phyloP scores from a whole-genome alignment of 1,140 invertebrate species.

The Caenorhabditis brenneri region DNA sequence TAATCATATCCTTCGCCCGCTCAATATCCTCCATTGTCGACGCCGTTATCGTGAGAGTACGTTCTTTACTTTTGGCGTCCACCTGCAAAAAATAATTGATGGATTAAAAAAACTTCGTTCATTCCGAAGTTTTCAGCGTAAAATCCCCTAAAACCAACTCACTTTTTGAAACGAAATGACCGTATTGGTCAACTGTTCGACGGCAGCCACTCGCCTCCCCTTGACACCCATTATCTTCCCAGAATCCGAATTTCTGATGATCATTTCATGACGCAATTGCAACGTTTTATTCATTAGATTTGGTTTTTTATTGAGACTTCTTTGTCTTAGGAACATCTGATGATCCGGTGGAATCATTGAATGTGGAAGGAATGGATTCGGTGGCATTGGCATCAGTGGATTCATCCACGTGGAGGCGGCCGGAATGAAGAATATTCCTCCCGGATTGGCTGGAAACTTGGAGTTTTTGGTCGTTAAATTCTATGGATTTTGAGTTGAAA shows the following conservation, averaged over 20 bases:
- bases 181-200: constrained; percentile 94
- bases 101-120: too few relatives aligned
- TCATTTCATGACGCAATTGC: constrained; percentile 50
- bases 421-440: constrained; percentile 61
- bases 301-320: constrained; percentile 19
- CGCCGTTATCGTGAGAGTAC: constrained; percentile 65
- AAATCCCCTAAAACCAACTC: background rate
- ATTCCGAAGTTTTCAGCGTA: too few relatives aligned
- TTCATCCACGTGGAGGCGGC: constrained; percentile 52
- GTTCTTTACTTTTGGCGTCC: constrained; percentile 60
- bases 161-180: constrained; percentile 96
- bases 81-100: constrained; percentile 16
- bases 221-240: constrained; percentile 93
- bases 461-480: background rate
- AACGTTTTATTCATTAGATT: constrained; percentile 48
- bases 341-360: background rate
- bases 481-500: too few relatives aligned
- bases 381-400: constrained; percentile 47
- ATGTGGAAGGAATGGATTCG: constrained; percentile 41
- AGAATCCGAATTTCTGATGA: constrained; percentile 50
- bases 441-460: constrained; percentile 10
- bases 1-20: constrained; percentile 63
- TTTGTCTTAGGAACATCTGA: constrained; percentile 32
- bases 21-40: constrained; percentile 60
- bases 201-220: constrained; percentile 92